Base-by-base conservation (phyloP, 2,888 invertebrate genomes). In the Stomorhina lunata region DNA sequence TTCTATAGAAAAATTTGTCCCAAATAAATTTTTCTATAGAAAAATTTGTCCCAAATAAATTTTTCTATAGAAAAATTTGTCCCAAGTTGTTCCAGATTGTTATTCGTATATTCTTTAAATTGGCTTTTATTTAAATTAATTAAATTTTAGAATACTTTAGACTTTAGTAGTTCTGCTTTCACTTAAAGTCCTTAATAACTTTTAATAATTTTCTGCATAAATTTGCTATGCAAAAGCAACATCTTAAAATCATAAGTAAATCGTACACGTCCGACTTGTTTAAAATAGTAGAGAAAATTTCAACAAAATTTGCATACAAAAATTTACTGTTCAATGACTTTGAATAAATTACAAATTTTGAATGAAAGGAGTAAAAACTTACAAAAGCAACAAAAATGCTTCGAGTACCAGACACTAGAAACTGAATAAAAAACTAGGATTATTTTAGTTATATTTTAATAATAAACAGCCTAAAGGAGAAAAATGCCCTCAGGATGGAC, bases 391-490 rank as follows among this genome's bases (percentile, higher is more conserved):
- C 22, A 22, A 48, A 12, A 22, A n/a, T n/a, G 4, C 5, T 7
- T 22, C n/a, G 4, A 12, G 7, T 29, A n/a, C 22, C 3, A 10
- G 25, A 9, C 17, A 27, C 27, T 25, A 37, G 50, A 37, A 34
- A 15, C 25, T 12, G 43, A 59, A 61, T 45, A 63, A 63, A 53
- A 25, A 68, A 68, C 37, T 68, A 37, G 53, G 50, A 37, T 37
- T 40, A 40, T 68, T 9, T 17, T 20, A 45, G 20, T 5, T 43
- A 15, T 48, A 50, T 50, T 20, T n/a, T 50, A 72, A 61, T 61
- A 50, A 22, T 27, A 61, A 61, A 72, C 50, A 50, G 40, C 50
- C 61, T 29, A 40, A 29, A 53, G 63, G 10, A 0, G 20, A 72
- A n/a, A 25, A 73, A 27, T 20, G 27, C 29, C 29, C 53, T 17